These are phyloP conservation scores for Alfaro cultratus DNA, from an alignment of 2,797 vertebrate genomes.

Conservation along the genomic window DNA sequence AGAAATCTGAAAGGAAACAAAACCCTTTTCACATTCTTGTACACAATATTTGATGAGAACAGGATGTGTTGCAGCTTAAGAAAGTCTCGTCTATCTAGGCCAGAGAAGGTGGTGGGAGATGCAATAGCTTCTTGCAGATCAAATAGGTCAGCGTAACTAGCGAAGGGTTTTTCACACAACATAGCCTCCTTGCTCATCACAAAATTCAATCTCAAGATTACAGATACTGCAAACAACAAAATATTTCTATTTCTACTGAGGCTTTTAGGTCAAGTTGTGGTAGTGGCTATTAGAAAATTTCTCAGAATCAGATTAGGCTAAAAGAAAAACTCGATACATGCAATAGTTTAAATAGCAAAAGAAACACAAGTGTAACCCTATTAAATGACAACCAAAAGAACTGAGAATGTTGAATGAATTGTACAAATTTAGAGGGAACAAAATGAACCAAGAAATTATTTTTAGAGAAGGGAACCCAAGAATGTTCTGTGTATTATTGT, in stretches of 20 bases:
- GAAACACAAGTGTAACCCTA: neutral
- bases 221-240: conserved; percentile 45
- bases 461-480: neutral
- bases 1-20: neutral
- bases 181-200: conserved; percentile 43
- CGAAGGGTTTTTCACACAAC: conserved; percentile 47
- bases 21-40: neutral
- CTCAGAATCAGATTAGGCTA: neutral
- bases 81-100: conserved; percentile 63
- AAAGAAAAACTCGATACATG: neutral
- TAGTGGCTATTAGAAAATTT: neutral
- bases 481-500: neutral
- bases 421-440: neutral
- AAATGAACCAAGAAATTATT: neutral
- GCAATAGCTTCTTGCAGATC: conserved; percentile 62
- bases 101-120: conserved; percentile 55
- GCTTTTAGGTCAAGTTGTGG: neutral
- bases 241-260: neutral
- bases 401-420: neutral
- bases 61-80: conserved; percentile 25
- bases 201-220: conserved; percentile 44
- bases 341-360: neutral
- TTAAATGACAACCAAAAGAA: neutral
- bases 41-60: neutral
- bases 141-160: conserved; percentile 70